phyloP scores from a whole-genome alignment of 2,113 vertebrate species.

The Piaya cayana region DNA sequence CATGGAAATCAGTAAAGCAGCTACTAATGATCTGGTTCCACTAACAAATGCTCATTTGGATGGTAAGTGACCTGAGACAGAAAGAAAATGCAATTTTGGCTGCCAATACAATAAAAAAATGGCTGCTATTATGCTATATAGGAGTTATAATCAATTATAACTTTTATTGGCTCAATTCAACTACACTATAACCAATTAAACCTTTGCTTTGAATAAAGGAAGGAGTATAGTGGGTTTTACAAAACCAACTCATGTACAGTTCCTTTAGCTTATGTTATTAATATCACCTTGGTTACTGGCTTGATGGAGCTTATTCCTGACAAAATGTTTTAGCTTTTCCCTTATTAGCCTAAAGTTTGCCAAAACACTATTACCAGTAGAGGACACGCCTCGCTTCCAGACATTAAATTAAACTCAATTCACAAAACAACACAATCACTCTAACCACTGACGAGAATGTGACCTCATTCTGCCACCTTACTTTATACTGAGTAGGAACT shows the following conservation, averaged over 20 bases:
- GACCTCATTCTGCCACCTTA: conserved; percentile 12
- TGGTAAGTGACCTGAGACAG: conserved; percentile 71
- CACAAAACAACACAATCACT: not conserved
- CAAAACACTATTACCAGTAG: not conserved
- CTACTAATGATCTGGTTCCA: conserved; percentile 74
- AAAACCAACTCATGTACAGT: conserved; percentile 29
- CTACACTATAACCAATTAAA: conserved; percentile 62
- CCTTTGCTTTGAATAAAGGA: conserved; percentile 61
- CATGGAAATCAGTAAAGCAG: conserved; percentile 53
- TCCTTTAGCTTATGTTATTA: conserved; percentile 27
- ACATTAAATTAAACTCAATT: conserved; percentile 3
- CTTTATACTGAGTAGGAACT: not conserved
- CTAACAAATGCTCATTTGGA: conserved; percentile 75
- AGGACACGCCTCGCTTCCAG: not conserved
- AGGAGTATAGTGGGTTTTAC: conserved; percentile 12
- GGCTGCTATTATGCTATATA: conserved; percentile 53
- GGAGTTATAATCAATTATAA: conserved; percentile 73
- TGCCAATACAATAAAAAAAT: conserved; percentile 76
- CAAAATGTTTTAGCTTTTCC: conserved; percentile 3
- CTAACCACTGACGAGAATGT: not conserved
- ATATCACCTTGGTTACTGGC: conserved; percentile 39
- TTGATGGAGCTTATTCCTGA: conserved; percentile 6
- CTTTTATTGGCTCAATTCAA: conserved; percentile 74
- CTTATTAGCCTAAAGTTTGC: conserved; percentile 28
- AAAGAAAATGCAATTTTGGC: conserved; percentile 70